phyloP scores from a whole-genome alignment of 2,888 invertebrate genomes.

The Galerucella calmariensis region DNA sequence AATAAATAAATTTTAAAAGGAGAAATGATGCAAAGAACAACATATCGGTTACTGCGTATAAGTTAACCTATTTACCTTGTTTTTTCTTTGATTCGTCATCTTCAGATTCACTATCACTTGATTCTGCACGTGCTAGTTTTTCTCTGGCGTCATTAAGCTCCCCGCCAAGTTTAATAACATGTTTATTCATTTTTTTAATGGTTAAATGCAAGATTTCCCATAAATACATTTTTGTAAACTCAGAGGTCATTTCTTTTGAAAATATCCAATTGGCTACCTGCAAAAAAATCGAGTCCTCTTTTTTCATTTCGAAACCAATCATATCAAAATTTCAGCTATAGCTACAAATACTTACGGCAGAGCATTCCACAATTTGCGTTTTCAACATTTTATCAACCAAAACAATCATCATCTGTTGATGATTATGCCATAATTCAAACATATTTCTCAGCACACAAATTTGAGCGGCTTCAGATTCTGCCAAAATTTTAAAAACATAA shows the following conservation, averaged over 20 bases:
- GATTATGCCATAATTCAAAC: slow-evolving; percentile 94
- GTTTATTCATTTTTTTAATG: slow-evolving; percentile 96
- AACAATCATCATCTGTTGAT: slow-evolving; percentile 97
- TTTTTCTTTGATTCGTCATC: slow-evolving; percentile 64
- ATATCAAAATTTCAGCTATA: no score
- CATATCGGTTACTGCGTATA: no score
- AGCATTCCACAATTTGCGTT: slow-evolving; percentile 96
- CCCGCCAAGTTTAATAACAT: slow-evolving; percentile 84
- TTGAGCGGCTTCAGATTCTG: slow-evolving; percentile 95
- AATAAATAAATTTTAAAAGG: not conserved
- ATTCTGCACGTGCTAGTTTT: slow-evolving; percentile 84
- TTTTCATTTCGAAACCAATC: no score
- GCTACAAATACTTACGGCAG: slow-evolving; percentile 70
- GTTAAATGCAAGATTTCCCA: slow-evolving; percentile 98
- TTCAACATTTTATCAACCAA: slow-evolving; percentile 97
- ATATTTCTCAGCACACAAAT: slow-evolving; percentile 92
- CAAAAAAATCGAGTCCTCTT: not conserved
- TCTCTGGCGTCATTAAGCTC: slow-evolving; percentile 89
- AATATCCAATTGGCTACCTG: slow-evolving; percentile 95
- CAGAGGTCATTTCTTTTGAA: slow-evolving; percentile 90
- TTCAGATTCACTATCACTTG: slow-evolving; percentile 83
- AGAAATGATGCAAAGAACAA: no score
- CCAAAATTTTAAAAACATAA: slow-evolving; percentile 89
- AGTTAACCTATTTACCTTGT: slow-evolving; percentile 9
- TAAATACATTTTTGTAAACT: slow-evolving; percentile 92